Base-by-base conservation (phyloP, 2,797 vertebrate species). In the Carapus acus region DNA sequence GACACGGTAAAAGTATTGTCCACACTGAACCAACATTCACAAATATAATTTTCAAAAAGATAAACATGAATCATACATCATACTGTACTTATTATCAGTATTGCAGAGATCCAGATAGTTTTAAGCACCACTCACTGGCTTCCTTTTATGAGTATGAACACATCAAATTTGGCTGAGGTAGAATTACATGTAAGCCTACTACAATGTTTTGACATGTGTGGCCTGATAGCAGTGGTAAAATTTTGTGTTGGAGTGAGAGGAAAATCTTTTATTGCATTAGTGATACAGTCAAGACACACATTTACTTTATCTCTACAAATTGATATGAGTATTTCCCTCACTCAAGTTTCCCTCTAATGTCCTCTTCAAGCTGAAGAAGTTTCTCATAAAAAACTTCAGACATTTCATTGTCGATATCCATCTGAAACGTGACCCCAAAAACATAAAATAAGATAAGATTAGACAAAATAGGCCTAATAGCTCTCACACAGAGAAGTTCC, bases 401-500 rank as follows among this genome's bases (percentile, higher is more conserved):
- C 42, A 53, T 83, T 37, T 81, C 85, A 56, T 92, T 91, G 51
- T 93, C 85, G 16, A 98, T 54, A 44, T 94, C 91, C 87, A 98
- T 91, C 96, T 98, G 71, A 65, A 73, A 90, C 72, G 40, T 58
- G 19, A 84, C 17, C 8, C 38, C 29, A 66, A 39, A 62, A 12
- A 45, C 14, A 58, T 7, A 42, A 15, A 40, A 49, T 43, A 12
- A 14, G 8, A 45, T 42, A 55, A 7, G 23, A 20, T 39, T 24
- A n/a, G 3, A n/a, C n/a, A n/a, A n/a, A n/a, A n/a, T n/a, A n/a
- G n/a, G n/a, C n/a, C n/a, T n/a, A n/a, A n/a, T n/a, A n/a, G n/a
- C n/a, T n/a, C n/a, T n/a, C n/a, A n/a, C n/a, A n/a, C n/a, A n/a
- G n/a, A n/a, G n/a, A n/a, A n/a, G n/a, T n/a, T n/a, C n/a, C n/a